Base-by-base conservation (phyloP, 2,113 vertebrate genomes). In the Varanus salvator region DNA sequence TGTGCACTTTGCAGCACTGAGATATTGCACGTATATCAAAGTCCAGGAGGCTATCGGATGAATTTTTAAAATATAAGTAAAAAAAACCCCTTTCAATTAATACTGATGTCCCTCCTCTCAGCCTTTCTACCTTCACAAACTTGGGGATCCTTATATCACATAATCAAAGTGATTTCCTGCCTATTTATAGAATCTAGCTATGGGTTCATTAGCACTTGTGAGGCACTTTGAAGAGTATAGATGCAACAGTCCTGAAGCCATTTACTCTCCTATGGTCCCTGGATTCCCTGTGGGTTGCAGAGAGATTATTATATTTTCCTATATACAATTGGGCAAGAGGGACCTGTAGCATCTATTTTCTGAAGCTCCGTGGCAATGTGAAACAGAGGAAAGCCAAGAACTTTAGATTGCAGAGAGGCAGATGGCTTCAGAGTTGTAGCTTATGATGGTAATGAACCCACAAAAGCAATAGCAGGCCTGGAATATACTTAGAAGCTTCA, bases 161-260 rank as follows among this genome's bases (percentile, higher is more conserved):
- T 27, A 27, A 85, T 54, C 68, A 85, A 85, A 72, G 68, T 6
- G 27, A 68, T 72, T 72, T 85, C 27, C 68, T 72, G 23, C 31
- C 68, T 72, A 85, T 85, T 85, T 85, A 84, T 71, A 84, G 68
- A 84, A 84, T 8, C 11, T 8, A n/a, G 84, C 68, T 52, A 74
- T n/a, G 48, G 84, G 50, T 72, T 52, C 52, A 85, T 85, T 85
- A 72, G 68, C 84, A 72, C 29, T 85, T 85, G 84, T 27, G n/a
- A 85, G 68, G 68, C 84, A 52, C 68, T 85, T 85, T 85, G 84
- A 72, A 85, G 84, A 23, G 3, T 48, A 54, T 14, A n/a, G 29
- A 15, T 52, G 44, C 27, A 71, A 66, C 27, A 21, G 9, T 50
- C 68, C 66, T 54, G 84, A 85, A 72, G 29, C 29, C 68, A 72